phyloP scores from a whole-genome alignment of 2,797 vertebrate genomes.

The Ataeniobius toweri region DNA sequence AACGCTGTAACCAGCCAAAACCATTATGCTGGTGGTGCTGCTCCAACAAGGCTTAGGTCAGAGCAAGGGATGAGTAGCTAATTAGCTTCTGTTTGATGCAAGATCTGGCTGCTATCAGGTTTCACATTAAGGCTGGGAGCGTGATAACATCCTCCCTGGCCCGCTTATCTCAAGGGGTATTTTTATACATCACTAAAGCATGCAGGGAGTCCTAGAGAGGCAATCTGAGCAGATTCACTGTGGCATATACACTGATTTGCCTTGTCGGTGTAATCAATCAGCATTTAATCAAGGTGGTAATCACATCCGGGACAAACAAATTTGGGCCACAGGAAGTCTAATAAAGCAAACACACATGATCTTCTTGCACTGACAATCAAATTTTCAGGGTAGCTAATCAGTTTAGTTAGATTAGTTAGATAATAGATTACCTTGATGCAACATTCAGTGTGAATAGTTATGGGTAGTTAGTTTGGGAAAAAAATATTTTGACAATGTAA shows the following conservation, averaged over 20 bases:
- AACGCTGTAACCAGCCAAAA: constrained; percentile 52
- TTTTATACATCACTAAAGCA: constrained; percentile 28
- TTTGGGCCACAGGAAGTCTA: constrained; percentile 10
- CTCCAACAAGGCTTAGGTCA: constrained; percentile 50
- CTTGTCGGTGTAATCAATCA: constrained; percentile 71
- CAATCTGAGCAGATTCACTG: constrained; percentile 46
- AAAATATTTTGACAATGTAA: not conserved
- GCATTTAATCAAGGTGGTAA: constrained; percentile 57
- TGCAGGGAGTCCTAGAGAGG: constrained; percentile 13
- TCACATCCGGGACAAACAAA: constrained; percentile 40
- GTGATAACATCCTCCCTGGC: constrained; percentile 42
- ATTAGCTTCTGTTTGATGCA: constrained; percentile 64
- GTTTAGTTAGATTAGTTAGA: not conserved
- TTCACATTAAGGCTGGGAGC: constrained; percentile 53
- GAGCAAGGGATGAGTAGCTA: constrained; percentile 52
- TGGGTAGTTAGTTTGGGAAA: not conserved
- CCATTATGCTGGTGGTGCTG: constrained; percentile 37
- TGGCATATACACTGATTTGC: constrained; percentile 53
- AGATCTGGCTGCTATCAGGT: constrained; percentile 52
- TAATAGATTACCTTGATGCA: not conserved
- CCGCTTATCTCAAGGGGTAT: constrained; percentile 15
- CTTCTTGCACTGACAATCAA: not conserved
- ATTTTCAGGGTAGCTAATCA: not conserved
- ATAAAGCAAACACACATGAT: not conserved
- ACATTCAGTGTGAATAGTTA: too few relatives aligned